Evolutionary conservation across 2,113 vertebrate species (phyloP).

Genomic region (Meleagris gallopavo): DNA sequence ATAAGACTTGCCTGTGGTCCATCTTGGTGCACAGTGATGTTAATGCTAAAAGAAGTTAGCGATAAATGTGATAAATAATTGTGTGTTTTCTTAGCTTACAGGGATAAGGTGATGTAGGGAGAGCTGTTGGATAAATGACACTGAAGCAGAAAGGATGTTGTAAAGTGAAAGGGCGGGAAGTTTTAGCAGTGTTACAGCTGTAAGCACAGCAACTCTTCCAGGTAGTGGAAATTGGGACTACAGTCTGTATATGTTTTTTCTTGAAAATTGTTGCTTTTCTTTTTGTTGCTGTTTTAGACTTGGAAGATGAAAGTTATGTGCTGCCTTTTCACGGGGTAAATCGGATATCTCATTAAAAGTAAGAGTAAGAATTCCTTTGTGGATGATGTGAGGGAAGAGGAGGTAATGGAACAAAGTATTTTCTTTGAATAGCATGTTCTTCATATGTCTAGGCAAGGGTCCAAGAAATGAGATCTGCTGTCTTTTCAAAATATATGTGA

Average conservation of each 20-base stretch:
- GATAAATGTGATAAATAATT: neutral
- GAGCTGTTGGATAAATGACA: neutral
- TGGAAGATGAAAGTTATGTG: neutral
- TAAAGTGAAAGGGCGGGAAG: neutral
- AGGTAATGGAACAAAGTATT: neutral
- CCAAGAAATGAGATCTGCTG: neutral
- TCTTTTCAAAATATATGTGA: neutral
- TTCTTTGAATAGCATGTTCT: neutral
- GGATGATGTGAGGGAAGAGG: neutral
- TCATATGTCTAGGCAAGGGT: neutral
- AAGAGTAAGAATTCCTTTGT: neutral
- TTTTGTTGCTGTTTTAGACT: too few species aligned
- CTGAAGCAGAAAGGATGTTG: neutral
- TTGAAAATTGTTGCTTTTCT: neutral
- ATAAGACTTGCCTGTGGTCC: neutral
- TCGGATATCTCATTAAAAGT: neutral
- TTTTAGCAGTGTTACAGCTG: neutral
- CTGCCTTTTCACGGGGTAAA: neutral
- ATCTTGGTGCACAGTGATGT: fast-evolving
- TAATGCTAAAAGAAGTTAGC: neutral
- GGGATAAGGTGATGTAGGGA: neutral
- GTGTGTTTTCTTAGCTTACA: neutral
- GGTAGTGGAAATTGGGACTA: neutral
- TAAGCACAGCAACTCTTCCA: neutral
- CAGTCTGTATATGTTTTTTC: neutral